Evolutionary conservation across 2,797 vertebrate species (phyloP), one percentile per base, ranked within the genome.

Genomic region (Cichlasoma orientale): DNA sequence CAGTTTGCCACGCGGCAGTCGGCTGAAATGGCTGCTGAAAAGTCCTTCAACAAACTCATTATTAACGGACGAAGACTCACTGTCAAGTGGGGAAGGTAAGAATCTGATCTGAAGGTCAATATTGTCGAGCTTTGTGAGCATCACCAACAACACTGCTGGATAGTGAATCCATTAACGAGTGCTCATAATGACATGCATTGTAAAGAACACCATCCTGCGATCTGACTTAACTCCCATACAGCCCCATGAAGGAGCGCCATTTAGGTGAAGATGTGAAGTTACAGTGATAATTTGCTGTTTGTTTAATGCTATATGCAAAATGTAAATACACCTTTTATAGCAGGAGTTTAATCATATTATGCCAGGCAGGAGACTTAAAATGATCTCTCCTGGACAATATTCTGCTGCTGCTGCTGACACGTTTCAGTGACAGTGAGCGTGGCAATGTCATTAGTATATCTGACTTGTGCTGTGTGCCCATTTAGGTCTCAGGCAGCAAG

Each of bases 41-140:
- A 99, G 89, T 99, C 98, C 72, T 99, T 99, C 91, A 99, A 99
- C 91, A 99, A 99, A 80, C 96, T 99, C 72, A 99, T 99, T 63
- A 96, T 99, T 86, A 98, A 99, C 0, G 98, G 98, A 16, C 96
- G 97, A 25, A 95, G 98, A 68, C 98, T 99, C 76, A 99, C 98
- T 0, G 98, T 99, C 84, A 99, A 99, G 66, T 99, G 98, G 98
- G 98, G 98, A 92, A 97, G 98, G 98, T 99, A 86, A 95, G 94
- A 76, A 55, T 23, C 68, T 33, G 4, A 11, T 41, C 23, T 27
- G 29, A 33, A 53, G 25, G 29, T 31, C 50, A 68, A 68, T 27
- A 16, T 68, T 68, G 25, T 31, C 11, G 44, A 52, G 44, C 61
- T 68, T 29, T 68, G 18, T 52, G 18, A 68, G 7, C 29, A 10